phyloP scores from a whole-genome alignment of 2,797 vertebrate species.

The Pantherophis alleghaniensis region DNA sequence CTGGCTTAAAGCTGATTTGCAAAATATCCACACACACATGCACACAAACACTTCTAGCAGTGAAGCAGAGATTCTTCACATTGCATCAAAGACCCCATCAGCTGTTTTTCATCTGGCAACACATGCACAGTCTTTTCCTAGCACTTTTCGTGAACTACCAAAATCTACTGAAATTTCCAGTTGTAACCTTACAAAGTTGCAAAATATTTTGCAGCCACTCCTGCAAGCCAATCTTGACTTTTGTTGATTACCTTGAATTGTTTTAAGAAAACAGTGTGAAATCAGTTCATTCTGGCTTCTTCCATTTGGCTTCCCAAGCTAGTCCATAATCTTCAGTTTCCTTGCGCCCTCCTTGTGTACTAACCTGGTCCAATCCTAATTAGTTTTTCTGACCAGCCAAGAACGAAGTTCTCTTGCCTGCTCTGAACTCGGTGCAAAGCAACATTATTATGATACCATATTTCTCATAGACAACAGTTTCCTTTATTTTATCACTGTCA shows the following conservation, averaged over 20 bases:
- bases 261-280: background rate
- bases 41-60: background rate
- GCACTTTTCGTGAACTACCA: background rate
- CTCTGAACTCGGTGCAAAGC: background rate
- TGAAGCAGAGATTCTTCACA: background rate
- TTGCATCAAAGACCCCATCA: background rate
- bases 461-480: background rate
- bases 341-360: background rate
- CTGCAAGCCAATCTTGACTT: background rate
- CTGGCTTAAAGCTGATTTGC: background rate
- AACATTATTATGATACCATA: background rate
- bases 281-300: background rate
- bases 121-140: background rate
- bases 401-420: background rate
- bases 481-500: background rate
- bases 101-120: background rate
- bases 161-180: background rate
- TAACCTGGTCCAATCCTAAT: background rate
- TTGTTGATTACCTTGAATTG: background rate
- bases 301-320: background rate
- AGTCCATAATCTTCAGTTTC: background rate
- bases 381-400: background rate
- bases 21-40: background rate
- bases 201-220: background rate
- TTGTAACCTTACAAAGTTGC: background rate